Base-by-base conservation (phyloP, 2,888 invertebrate genomes). In the Cephus spinipes region DNA sequence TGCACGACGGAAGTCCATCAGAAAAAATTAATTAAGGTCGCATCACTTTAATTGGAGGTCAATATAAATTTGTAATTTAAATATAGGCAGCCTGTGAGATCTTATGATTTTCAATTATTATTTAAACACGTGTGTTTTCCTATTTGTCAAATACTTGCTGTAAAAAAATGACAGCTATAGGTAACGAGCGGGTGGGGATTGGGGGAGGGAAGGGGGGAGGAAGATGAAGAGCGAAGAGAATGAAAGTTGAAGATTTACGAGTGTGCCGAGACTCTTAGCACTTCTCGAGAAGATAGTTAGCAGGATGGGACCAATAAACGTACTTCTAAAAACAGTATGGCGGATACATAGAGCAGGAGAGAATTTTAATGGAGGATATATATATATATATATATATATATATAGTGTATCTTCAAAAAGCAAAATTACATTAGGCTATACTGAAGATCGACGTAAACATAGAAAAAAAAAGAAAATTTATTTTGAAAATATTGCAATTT, bases 241-340 rank as follows among this genome's bases (percentile, higher is more conserved):
- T 83, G 82, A 81, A 82, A 83, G 81, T 80, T 78, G 81, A 87
- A 89, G 89, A 90, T 89, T 89, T 89, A 89, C 87, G 89, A 90
- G 90, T 89, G 81, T 88, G 84, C 87, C 77, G 81, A 87, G 84
- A 85, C 88, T 87, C 85, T 89, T 89, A 90, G 85, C 89, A 87
- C 85, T 81, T 87, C 83, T 82, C 83, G 84, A 85, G 85, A 88
- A 87, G 87, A 84, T 89, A 85, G 88, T 89, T 89, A 89, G 89
- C 87, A 85, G 82, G 79, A 84, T 82, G 85, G 82, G 82, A 87
- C 83, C 88, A 87, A 89, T 88, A 88, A 89, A 89, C 87, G 86
- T 85, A 85, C 84, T 83, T 80, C 88, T 89, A 87, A 55, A 55
- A 55, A 88, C 87, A 89, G 85, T 82, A 88, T 86, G 86, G 86